A percentile compares a stretch with the other conserved stretches of the same genome.
phyloP scores from a whole-genome alignment of 2,797 vertebrate species.

The Poecilia velifera region DNA sequence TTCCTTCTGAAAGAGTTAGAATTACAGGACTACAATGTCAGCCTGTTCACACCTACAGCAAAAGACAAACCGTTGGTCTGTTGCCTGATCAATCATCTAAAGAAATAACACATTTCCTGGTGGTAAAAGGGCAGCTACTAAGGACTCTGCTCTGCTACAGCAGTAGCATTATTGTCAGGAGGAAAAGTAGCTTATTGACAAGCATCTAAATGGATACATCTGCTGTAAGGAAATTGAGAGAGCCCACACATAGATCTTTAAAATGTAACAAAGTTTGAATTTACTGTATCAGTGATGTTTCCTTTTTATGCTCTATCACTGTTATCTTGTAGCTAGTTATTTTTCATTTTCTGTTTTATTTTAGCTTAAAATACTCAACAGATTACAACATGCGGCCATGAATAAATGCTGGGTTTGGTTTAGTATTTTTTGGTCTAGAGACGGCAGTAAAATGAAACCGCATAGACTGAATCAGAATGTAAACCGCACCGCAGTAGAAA shows the following conservation, averaged over 20 bases:
- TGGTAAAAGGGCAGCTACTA: not conserved
- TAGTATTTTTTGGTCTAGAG: not conserved
- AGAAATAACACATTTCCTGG: not conserved
- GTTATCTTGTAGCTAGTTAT: not conserved
- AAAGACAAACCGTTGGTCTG: not conserved
- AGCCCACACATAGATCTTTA: not conserved
- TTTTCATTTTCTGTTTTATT: not conserved
- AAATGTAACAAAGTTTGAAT: not conserved
- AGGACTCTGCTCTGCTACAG: not conserved
- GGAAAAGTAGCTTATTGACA: not conserved
- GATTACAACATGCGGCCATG: not conserved
- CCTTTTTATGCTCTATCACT: not conserved
- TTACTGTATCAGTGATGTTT: not conserved
- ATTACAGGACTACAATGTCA: not conserved
- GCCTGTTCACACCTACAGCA: not conserved
- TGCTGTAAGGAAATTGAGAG: not conserved
- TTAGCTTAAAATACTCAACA: not conserved
- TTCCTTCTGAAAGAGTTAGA: not conserved
- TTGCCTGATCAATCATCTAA: not conserved
- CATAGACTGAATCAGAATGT: not conserved
- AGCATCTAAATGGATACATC: not conserved
- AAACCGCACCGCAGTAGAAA: not conserved
- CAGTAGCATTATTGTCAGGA: not conserved
- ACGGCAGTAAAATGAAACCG: not conserved
- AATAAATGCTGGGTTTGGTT: not conserved